Evolutionary conservation across 2,888 invertebrate species (phyloP).

Genomic region (Oxytorus armatus): DNA sequence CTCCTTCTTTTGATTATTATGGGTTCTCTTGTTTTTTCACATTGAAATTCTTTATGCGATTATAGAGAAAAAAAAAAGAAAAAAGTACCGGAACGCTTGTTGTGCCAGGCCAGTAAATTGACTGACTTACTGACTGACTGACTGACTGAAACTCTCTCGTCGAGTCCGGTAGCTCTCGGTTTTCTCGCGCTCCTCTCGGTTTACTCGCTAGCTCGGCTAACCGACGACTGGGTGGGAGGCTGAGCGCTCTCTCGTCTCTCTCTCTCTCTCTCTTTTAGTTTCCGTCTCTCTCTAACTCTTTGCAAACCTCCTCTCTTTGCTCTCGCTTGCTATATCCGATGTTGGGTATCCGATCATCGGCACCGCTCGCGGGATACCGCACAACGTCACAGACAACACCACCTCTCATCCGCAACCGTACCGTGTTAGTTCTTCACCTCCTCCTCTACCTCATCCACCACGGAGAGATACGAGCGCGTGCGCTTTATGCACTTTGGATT

Average conservation of each 20-base stretch:
- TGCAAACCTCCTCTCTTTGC: slow-evolving; percentile 57
- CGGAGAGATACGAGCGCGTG: slow-evolving; percentile 27
- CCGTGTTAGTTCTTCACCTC: slow-evolving; percentile 36
- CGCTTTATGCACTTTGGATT: slow-evolving; percentile 36
- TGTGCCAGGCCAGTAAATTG: slow-evolving; percentile 35
- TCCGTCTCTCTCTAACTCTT: slow-evolving; percentile 58
- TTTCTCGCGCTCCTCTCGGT: slow-evolving; percentile 54
- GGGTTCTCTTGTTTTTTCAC: background rate
- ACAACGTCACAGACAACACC: slow-evolving; percentile 72
- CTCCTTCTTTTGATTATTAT: no score
- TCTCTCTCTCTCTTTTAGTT: slow-evolving; percentile 63
- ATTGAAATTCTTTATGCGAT: no score
- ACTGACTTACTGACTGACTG: slow-evolving; percentile 74
- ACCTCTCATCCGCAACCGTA: slow-evolving; percentile 74
- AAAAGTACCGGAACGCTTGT: background rate
- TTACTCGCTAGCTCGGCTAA: slow-evolving; percentile 59
- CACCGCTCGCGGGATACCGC: slow-evolving; percentile 68
- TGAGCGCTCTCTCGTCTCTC: slow-evolving; percentile 38
- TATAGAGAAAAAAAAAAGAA: background rate
- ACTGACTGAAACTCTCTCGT: slow-evolving; percentile 69
- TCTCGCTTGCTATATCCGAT: slow-evolving; percentile 71
- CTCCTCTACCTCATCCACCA: slow-evolving; percentile 11
- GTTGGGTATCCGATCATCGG: slow-evolving; percentile 72
- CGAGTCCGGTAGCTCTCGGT: slow-evolving; percentile 56
- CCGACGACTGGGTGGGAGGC: slow-evolving; percentile 65